Conservation (phyloP, 2,797 vertebrate species). For the Centropyge bicolor region DNA sequence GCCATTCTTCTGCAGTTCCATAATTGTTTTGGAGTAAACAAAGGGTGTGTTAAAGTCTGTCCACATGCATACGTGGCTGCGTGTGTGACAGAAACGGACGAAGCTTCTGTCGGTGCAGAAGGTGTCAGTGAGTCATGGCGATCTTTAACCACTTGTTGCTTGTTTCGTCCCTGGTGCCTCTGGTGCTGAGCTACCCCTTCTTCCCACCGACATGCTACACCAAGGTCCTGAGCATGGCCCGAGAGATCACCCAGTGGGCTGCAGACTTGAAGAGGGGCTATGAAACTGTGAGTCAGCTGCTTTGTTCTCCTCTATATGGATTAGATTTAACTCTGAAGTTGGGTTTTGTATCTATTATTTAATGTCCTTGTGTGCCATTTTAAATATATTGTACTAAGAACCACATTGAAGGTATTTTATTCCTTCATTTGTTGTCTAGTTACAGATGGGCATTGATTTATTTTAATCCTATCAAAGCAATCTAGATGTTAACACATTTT, state of each 20-base stretch:
- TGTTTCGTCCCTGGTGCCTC: constrained; percentile 39
- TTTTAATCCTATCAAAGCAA: neutral
- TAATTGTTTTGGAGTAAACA: constrained; percentile 53
- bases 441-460: neutral
- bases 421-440: neutral
- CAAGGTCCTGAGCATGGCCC: constrained; percentile 74
- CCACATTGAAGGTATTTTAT: neutral
- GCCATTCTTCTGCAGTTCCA: constrained; percentile 16
- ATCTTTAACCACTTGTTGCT: constrained; percentile 50
- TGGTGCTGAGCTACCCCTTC: constrained; percentile 65
- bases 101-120: constrained; percentile 20
- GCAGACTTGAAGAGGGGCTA: constrained; percentile 59
- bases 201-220: constrained; percentile 78
- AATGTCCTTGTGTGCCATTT: neutral
- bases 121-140: constrained; percentile 59
- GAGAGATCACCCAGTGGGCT: constrained; percentile 65
- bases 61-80: constrained; percentile 62
- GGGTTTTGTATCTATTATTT: neutral
- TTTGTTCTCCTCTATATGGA: too few relatives aligned
- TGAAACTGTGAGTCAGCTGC: constrained; percentile 68
- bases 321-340: neutral
- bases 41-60: constrained; percentile 47
- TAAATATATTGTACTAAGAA: neutral
- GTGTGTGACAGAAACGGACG: constrained; percentile 43
- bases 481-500: neutral